A percentile compares a stretch with the other conserved stretches of the same genome.
These are phyloP conservation scores for Heterodera schachtii DNA, from an alignment of 1,140 invertebrate genomes.

Conservation along the genomic window DNA sequence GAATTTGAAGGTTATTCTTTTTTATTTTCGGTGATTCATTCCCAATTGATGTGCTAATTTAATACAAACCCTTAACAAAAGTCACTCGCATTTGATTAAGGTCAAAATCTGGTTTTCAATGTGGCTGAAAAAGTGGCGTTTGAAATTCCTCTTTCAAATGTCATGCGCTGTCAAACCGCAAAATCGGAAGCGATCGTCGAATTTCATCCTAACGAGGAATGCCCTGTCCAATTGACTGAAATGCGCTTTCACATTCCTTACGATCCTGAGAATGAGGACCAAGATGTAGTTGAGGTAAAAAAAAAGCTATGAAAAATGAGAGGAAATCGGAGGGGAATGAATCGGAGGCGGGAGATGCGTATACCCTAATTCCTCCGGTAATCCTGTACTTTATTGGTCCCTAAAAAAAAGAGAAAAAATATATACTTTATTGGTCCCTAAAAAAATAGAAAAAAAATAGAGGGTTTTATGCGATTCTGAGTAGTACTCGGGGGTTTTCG, in stretches of 20 bases:
- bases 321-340: too few relatives aligned
- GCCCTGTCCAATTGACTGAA: constrained; percentile 91
- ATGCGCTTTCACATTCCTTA: constrained; percentile 97
- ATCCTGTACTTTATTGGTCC: constrained; percentile 10
- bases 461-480: too few relatives aligned
- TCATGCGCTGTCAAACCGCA: constrained; percentile 80
- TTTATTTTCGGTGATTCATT: neutral
- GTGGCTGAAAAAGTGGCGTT: constrained; percentile 81
- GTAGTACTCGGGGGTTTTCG: too few relatives aligned
- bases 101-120: constrained; percentile 87
- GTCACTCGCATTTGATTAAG: constrained; percentile 54
- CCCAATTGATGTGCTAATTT: constrained; percentile 2
- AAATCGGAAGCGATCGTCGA: constrained; percentile 98
- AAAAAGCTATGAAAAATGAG: constrained; percentile 22
- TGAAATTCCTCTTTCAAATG: constrained; percentile 92
- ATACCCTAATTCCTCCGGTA: too few relatives aligned
- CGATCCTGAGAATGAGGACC: constrained; percentile 69
- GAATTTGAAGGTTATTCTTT: constrained; percentile 77
- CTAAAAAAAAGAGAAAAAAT: too few relatives aligned
- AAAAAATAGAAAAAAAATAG: too few relatives aligned
- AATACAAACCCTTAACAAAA: too few relatives aligned
- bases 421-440: too few relatives aligned
- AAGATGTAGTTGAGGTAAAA: constrained; percentile 79
- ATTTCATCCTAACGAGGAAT: constrained; percentile 98
- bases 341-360: too few relatives aligned